phyloP scores from a whole-genome alignment of 2,888 invertebrate genomes.

The Cordilura impudica region DNA sequence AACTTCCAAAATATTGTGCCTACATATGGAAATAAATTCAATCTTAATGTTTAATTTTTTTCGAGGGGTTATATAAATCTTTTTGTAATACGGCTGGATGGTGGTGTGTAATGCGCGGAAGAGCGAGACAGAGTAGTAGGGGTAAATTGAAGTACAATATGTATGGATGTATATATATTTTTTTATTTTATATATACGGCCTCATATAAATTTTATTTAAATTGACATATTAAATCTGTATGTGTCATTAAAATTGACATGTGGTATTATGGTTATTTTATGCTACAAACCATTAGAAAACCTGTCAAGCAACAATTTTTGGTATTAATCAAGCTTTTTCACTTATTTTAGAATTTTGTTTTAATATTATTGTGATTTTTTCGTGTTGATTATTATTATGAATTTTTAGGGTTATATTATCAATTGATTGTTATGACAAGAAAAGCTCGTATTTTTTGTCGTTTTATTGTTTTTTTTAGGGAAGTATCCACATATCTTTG shows the following conservation, averaged over 20 bases:
- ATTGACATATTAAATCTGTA: slow-evolving; percentile 76
- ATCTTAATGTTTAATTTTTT: slow-evolving; percentile 11
- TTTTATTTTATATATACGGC: slow-evolving; percentile 52
- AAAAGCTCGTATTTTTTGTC: slow-evolving; percentile 28
- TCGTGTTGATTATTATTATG: background rate
- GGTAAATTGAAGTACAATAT: background rate
- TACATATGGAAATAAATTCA: slow-evolving; percentile 3
- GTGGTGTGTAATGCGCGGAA: background rate
- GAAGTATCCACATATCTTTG: too few relatives aligned
- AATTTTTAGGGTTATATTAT: slow-evolving; percentile 25
- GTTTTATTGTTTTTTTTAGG: background rate
- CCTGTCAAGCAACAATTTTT: slow-evolving; percentile 62
- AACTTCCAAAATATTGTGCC: background rate
- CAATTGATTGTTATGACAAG: slow-evolving; percentile 43
- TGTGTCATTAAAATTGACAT: slow-evolving; percentile 72
- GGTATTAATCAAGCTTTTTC: slow-evolving; percentile 52
- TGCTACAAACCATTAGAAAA: slow-evolving; percentile 54
- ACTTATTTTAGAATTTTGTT: background rate
- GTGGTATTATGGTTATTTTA: slow-evolving; percentile 70
- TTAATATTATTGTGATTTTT: slow-evolving; percentile 4
- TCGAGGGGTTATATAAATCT: slow-evolving; percentile 61
- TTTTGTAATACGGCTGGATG: slow-evolving; percentile 1
- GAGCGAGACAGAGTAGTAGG: background rate
- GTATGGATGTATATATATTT: background rate
- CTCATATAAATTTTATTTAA: slow-evolving; percentile 72